Percentiles rank a stretch among this genome's conserved stretches.
phyloP scores from a whole-genome alignment of 2,888 invertebrate species.

The Monochamus alternatus region DNA sequence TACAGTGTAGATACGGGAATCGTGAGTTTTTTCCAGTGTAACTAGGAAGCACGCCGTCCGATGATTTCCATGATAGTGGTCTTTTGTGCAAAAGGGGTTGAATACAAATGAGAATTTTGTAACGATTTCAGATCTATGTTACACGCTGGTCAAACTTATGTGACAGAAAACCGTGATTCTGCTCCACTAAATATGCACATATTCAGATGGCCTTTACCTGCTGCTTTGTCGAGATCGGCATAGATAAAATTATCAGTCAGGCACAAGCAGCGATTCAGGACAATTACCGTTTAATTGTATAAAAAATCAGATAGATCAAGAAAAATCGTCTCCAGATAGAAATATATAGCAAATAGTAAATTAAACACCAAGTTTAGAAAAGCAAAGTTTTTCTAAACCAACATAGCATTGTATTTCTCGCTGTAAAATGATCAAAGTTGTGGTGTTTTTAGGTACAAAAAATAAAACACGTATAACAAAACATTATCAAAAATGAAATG shows the following conservation, averaged over 20 bases:
- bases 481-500: no score
- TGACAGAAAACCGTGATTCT: slow-evolving; percentile 63
- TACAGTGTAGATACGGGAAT: background rate
- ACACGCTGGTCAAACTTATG: slow-evolving; percentile 69
- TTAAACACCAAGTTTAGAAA: no score
- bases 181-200: slow-evolving; percentile 68
- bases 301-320: no score
- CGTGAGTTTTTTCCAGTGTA: slow-evolving; percentile 33
- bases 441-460: no score
- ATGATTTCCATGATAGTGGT: slow-evolving; percentile 60
- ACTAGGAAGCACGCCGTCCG: slow-evolving; percentile 56
- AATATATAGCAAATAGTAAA: no score
- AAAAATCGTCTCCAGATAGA: no score
- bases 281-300: no score
- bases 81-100: slow-evolving; percentile 63
- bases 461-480: no score
- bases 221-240: slow-evolving; percentile 34
- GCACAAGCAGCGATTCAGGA: slow-evolving; percentile 1
- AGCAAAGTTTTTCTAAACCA: no score
- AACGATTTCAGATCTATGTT: slow-evolving; percentile 69
- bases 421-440: no score
- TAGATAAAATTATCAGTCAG: slow-evolving; percentile 27
- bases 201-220: slow-evolving; percentile 53
- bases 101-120: slow-evolving; percentile 68
- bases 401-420: no score